Evolutionary conservation across 2,888 invertebrate genomes (phyloP).

Genomic region (Cheilosia scutellata): DNA sequence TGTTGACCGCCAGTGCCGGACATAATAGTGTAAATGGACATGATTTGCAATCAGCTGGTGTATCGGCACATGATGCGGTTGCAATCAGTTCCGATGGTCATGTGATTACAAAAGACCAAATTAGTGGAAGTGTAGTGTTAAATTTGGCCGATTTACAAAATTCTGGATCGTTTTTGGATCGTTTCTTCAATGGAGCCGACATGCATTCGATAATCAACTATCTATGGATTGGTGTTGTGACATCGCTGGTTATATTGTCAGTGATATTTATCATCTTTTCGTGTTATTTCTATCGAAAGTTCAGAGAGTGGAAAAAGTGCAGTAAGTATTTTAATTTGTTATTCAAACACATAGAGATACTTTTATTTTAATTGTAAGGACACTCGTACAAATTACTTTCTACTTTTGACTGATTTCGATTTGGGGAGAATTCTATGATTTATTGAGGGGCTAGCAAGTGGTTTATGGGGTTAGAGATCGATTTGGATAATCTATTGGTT

Average conservation of each 20-base stretch:
- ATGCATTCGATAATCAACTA: conserved; percentile 83
- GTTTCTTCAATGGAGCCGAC: conserved; percentile 81
- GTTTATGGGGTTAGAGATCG: neutral
- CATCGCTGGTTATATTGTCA: conserved; percentile 81
- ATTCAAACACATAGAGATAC: neutral
- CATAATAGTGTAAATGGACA: conserved; percentile 55
- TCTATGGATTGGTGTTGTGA: conserved; percentile 84
- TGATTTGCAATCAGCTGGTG: conserved; percentile 20
- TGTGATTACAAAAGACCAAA: conserved; percentile 81
- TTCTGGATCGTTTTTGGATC: conserved; percentile 77
- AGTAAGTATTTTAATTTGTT: conserved; percentile 80
- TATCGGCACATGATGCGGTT: conserved; percentile 47
- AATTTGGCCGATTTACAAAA: conserved; percentile 81
- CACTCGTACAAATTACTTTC: neutral
- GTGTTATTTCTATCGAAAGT: conserved; percentile 83
- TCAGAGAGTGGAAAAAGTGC: conserved; percentile 84
- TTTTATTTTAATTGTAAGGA: neutral
- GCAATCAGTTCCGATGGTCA: conserved; percentile 77
- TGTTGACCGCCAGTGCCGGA: conserved; percentile 68
- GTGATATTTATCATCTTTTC: conserved; percentile 83
- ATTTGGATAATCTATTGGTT: no score
- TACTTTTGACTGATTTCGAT: neutral
- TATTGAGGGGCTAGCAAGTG: neutral
- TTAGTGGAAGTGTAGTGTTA: conserved; percentile 82
- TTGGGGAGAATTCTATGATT: neutral